A percentile compares a stretch with the other conserved stretches of the same genome.
phyloP scores from a whole-genome alignment of 1,140 invertebrate genomes.

The Neuroterus valhalla region DNA sequence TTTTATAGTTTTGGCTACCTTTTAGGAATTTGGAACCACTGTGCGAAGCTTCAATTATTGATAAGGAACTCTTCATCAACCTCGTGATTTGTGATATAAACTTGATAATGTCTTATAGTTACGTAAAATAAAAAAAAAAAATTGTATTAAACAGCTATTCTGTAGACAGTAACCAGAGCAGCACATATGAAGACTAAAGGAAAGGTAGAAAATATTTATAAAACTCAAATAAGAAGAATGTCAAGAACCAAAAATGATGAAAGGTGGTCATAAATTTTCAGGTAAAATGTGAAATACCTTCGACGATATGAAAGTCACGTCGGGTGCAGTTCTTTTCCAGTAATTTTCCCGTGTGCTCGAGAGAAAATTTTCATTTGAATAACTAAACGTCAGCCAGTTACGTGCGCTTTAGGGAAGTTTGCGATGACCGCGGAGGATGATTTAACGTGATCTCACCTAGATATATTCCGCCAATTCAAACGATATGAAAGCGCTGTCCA shows the following conservation, averaged over 20 bases:
- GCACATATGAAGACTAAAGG: no score
- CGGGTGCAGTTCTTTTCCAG: slow-evolving; percentile 4
- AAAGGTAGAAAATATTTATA: background rate
- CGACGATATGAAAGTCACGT: background rate
- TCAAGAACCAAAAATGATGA: background rate
- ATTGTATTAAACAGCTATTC: no score
- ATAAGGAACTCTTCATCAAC: no score
- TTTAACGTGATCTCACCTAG: slow-evolving; percentile 39
- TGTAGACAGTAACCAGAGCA: no score
- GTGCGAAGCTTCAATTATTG: no score
- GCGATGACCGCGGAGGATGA: slow-evolving; percentile 40
- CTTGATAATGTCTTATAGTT: no score
- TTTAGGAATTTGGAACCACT: no score
- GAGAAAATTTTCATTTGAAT: slow-evolving; percentile 44
- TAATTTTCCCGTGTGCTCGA: slow-evolving; percentile 14
- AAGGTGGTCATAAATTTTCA: background rate
- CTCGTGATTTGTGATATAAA: no score
- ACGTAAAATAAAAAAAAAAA: no score
- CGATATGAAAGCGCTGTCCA: slow-evolving; percentile 36
- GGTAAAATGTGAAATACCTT: slow-evolving; percentile 1
- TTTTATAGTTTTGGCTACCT: no score
- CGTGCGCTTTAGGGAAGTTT: slow-evolving; percentile 34
- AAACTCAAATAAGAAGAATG: background rate
- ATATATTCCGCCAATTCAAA: slow-evolving; percentile 40
- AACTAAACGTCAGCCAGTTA: slow-evolving; percentile 41